Base-by-base conservation (phyloP, 1,140 invertebrate genomes). In the Leptinotarsa undecemlineata region DNA sequence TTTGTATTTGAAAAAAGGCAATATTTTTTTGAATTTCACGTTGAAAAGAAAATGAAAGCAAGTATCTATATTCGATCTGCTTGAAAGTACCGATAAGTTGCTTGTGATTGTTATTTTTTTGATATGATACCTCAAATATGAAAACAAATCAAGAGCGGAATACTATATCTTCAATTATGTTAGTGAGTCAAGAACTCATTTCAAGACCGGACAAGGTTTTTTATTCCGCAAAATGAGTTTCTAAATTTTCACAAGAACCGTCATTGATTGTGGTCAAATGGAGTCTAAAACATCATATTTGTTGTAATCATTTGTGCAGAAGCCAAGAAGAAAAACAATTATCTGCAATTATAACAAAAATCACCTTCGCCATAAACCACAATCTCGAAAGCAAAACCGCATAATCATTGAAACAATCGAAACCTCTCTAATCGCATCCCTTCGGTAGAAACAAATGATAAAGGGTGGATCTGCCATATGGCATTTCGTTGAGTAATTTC, bases 391-490 rank as follows among this genome's bases (percentile, higher is more conserved):
- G 19, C 42, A n/a, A 26, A 68, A 68, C 66, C 66, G 33, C 66
- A 68, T 19, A 47, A 64, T 64, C 20, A 33, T 15, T 47, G 42
- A 68, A 68, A 68, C n/a, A 42, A 68, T 68, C 42, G 42, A 42
- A 48, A n/a, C 15, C 17, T 17, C n/a, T 19, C 17, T 17, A 57
- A 57, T 17, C 17, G 51, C n/a, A 57, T 57, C 51, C 51, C 51
- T 57, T 57, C 51, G 51, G 15, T 19, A 19, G n/a, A 21, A 72
- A 42, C 19, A 42, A 13, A 15, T 48, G 20, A 15, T 23, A 62
- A 62, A 62, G 63, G 64, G 72, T 20, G 61, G 57, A 47, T 67
- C 67, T 26, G 64, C 71, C 77, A 79, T 79, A 75, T 79, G 77
- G 77, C 61, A 48, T 75, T 73, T 74, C 68, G 73, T 73, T 77